Conservation (phyloP, 2,888 invertebrate genomes). For the Heliconius aoede region DNA sequence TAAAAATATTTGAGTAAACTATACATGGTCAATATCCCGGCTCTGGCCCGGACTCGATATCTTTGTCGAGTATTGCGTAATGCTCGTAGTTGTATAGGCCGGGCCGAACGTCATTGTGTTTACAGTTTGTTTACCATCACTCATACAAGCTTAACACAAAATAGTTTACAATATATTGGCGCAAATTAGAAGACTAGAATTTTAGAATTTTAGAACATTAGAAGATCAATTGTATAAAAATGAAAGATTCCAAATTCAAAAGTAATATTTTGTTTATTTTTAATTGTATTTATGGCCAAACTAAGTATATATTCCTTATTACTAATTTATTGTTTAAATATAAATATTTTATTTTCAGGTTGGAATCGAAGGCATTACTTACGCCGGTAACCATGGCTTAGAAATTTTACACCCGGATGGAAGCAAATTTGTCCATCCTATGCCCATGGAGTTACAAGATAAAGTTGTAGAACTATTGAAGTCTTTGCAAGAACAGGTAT, state of each 20-base stretch:
- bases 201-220: too few relatives aligned
- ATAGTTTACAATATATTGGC: too few relatives aligned
- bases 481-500: conserved; percentile 90
- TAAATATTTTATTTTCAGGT: conserved; percentile 75
- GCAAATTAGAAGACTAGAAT: too few relatives aligned
- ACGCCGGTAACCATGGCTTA: conserved; percentile 94
- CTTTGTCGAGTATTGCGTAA: conserved; percentile 40
- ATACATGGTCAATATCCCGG: conserved; percentile 46
- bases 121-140: conserved; percentile 20
- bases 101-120: conserved; percentile 32
- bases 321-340: too few relatives aligned
- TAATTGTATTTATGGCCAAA: too few relatives aligned
- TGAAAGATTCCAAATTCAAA: too few relatives aligned
- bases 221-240: too few relatives aligned
- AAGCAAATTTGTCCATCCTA: conserved; percentile 94
- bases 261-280: too few relatives aligned
- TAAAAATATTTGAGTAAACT: conserved; percentile 66
- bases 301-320: too few relatives aligned
- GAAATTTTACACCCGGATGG: conserved; percentile 96
- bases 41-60: conserved; percentile 58
- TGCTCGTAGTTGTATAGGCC: conserved; percentile 44
- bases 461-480: conserved; percentile 91
- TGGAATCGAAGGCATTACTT: conserved; percentile 94
- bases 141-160: background rate
- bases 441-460: conserved; percentile 92